Percentiles rank a stretch among this genome's conserved stretches.
Evolutionary conservation across 2,797 vertebrate species (phyloP).

Genomic region (Allobates femoralis): DNA sequence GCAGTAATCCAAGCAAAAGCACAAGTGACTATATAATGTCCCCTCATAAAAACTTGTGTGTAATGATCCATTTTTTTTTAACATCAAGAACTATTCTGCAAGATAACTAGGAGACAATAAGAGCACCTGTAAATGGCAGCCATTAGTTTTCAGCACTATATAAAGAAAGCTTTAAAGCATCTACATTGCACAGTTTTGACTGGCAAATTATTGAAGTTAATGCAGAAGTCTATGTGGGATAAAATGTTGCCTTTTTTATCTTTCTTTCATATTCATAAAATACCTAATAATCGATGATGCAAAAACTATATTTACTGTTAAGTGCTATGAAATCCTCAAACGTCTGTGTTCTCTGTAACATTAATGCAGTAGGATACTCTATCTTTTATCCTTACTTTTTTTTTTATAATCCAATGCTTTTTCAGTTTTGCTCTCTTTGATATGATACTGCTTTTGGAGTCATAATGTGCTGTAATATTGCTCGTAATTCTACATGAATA

Average conservation of each 20-base stretch:
- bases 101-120: background rate
- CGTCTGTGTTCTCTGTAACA: background rate
- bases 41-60: no score
- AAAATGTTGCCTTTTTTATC: background rate
- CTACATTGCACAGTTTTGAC: background rate
- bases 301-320: conserved; percentile 5
- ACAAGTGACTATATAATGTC: no score
- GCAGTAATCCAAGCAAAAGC: no score
- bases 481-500: conserved; percentile 5
- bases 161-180: background rate
- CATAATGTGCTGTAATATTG: conserved; percentile 1
- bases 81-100: background rate
- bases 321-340: background rate
- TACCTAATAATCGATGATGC: background rate
- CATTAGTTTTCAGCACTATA: background rate
- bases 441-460: background rate
- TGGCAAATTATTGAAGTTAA: background rate
- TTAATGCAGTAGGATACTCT: background rate
- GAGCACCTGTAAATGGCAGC: background rate
- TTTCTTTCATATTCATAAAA: background rate
- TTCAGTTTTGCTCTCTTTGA: background rate
- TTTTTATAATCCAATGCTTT: background rate
- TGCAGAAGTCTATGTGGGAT: background rate
- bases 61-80: background rate
- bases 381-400: background rate